Evolutionary conservation across 2,888 invertebrate species (phyloP), one percentile per base, ranked within the genome.

Genomic region (Plemyria rubiginata): DNA sequence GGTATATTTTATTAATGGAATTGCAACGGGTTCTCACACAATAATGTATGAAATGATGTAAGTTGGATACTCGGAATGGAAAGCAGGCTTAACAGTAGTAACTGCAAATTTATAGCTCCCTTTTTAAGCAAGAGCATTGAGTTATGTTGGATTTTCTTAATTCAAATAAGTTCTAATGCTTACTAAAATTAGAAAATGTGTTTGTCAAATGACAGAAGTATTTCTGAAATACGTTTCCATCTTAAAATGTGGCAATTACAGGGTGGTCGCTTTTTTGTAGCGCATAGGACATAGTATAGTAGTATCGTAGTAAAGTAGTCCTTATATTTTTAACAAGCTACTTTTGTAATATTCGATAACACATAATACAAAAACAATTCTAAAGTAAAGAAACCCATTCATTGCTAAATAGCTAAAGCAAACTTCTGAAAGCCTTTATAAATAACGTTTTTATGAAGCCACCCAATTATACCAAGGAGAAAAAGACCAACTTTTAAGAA

Each of bases 1-100:
- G 79, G 72, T 74, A 82, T 85, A 80, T 84, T 82, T 85, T 84
- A 82, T 82, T 81, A 78, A 84, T 82, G 69, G 68, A 66, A 60
- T 68, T 11, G 66, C 70, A 73, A 75, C 67, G 67, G 74, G 76
- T 82, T 83, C 82, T 75, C 84, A 85, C 77, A 78, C 62, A 68
- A 60, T 68, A 71, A 68, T 55, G 62, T 61, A 63, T 51, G 15
- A 65, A 64, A 66, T 66, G 58, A 52, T 54, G 56, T 48, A 48
- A 61, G 48, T 43, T 16, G 49, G 43, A 48, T 53, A 40, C 49
- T 28, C 5, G 29, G 55, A 63, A 63, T 63, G 12, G 28, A 46
- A 55, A 59, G 32, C 22, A n/a, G 40, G 45, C 38, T 46, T 11
- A 48, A 15, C 28, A 49, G 48, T 22, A 28, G 29, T 51, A 12